These are phyloP conservation scores for Drosophila colorata DNA, from an alignment of 2,888 invertebrate genomes.

Conservation along the genomic window DNA sequence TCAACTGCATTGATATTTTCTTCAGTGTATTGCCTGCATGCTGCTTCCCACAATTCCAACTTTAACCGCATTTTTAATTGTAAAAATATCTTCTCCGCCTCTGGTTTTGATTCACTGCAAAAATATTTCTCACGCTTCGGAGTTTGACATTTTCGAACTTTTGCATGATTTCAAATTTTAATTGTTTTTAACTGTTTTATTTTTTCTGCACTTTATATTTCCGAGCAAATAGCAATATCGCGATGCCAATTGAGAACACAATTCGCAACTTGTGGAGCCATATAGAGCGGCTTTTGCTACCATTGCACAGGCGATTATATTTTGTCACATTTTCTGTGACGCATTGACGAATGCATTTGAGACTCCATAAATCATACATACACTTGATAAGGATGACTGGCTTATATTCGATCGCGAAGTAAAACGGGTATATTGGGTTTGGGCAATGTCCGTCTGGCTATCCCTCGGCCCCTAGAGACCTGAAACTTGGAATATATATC, in stretches of 20 bases:
- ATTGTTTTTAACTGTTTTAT: constrained; percentile 81
- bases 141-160: constrained; percentile 85
- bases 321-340: neutral
- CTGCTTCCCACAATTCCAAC: constrained; percentile 67
- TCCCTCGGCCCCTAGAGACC: too few relatives aligned
- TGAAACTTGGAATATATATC: neutral
- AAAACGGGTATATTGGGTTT: neutral
- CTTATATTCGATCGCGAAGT: too few relatives aligned
- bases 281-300: neutral
- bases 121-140: constrained; percentile 84
- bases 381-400: neutral
- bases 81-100: constrained; percentile 75
- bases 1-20: neutral
- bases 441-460: neutral
- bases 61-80: constrained; percentile 72
- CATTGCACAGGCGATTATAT: neutral
- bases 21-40: constrained; percentile 38
- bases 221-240: constrained; percentile 36
- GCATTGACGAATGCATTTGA: neutral
- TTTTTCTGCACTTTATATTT: constrained; percentile 36
- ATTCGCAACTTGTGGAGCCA: constrained; percentile 33
- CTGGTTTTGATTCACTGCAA: constrained; percentile 77
- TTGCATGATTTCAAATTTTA: constrained; percentile 85
- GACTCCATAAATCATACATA: neutral
- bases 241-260: constrained; percentile 54